phyloP scores from a whole-genome alignment of 2,888 invertebrate species.

The Stenodera caucasica region DNA sequence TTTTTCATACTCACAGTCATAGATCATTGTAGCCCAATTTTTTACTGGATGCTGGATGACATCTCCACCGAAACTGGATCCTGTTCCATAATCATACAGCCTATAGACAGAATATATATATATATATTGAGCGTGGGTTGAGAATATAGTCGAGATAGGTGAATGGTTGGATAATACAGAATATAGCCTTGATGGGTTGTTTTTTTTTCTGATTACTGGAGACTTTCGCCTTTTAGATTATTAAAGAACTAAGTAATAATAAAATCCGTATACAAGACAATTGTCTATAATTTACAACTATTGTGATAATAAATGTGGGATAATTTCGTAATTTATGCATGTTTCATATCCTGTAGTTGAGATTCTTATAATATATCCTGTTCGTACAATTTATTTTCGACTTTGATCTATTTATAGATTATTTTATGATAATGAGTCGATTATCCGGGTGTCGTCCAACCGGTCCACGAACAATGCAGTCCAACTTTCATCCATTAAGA shows the following conservation, averaged over 20 bases:
- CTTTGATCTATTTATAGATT: constrained; percentile 1
- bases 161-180: not conserved
- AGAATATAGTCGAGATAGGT: not conserved
- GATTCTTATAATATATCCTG: not conserved
- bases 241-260: not conserved
- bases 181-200: not conserved
- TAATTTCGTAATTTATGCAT: constrained; percentile 1
- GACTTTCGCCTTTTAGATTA: constrained; percentile 4
- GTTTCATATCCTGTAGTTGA: not conserved
- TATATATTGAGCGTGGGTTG: too few relatives aligned
- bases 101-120: not conserved
- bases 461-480: not conserved
- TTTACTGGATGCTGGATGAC: not conserved
- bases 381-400: too few relatives aligned
- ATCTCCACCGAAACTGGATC: not conserved
- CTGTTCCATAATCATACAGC: constrained; percentile 2
- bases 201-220: not conserved
- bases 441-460: not conserved
- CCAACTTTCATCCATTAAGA: not conserved
- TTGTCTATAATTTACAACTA: constrained; percentile 2
- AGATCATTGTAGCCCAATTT: not conserved
- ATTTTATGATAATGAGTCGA: not conserved
- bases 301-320: not conserved
- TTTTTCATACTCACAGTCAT: not conserved
- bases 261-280: not conserved